phyloP scores from a whole-genome alignment of 2,888 invertebrate species.

The Cataglyphis altisquamis region DNA sequence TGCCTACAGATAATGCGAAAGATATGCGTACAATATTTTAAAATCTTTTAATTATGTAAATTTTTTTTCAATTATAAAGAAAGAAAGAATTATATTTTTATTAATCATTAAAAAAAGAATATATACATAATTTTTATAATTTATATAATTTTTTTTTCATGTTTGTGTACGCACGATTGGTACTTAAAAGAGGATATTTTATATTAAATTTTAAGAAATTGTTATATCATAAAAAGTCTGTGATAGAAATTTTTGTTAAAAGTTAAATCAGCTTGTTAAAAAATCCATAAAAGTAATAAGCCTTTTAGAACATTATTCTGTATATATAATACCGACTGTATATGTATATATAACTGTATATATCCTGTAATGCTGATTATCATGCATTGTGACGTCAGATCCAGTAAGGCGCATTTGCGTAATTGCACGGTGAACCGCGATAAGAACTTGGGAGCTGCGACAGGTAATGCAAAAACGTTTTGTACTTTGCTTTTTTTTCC shows the following conservation, averaged over 20 bases:
- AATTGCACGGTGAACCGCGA: slow-evolving; percentile 69
- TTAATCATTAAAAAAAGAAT: background rate
- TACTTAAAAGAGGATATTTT: background rate
- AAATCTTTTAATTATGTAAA: background rate
- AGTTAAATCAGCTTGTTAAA: background rate
- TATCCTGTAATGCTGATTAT: background rate
- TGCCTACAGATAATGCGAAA: background rate
- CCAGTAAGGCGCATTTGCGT: slow-evolving; percentile 72
- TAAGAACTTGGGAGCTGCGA: slow-evolving; percentile 63
- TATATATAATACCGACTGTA: background rate
- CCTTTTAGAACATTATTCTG: slow-evolving; percentile 3
- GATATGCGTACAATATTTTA: background rate
- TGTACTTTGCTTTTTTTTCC: slow-evolving; percentile 65
- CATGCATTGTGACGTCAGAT: slow-evolving; percentile 44
- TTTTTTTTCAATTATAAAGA: background rate
- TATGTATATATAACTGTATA: background rate
- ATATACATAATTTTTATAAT: too few species aligned
- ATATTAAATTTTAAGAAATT: background rate
- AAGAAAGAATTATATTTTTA: background rate
- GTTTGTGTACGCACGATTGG: background rate
- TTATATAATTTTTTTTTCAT: background rate
- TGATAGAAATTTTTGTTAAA: background rate
- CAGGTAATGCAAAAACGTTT: slow-evolving; percentile 61
- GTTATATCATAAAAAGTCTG: background rate
- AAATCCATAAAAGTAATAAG: slow-evolving; percentile 7